A percentile compares a stretch with the other conserved stretches of the same genome.
phyloP scores from a whole-genome alignment of 2,797 vertebrate species.

The Squalus acanthias region DNA sequence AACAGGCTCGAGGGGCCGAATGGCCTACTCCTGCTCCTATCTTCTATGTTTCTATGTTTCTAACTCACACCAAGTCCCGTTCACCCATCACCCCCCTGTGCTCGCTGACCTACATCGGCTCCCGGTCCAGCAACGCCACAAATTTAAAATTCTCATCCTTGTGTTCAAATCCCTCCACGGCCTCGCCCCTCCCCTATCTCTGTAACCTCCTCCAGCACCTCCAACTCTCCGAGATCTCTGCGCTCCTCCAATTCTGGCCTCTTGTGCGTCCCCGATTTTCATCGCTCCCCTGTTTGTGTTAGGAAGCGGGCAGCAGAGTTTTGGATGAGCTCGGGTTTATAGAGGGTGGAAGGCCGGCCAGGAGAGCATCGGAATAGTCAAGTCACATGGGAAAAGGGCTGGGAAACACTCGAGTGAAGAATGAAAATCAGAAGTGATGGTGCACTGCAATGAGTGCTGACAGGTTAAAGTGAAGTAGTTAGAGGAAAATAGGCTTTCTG shows the following conservation, averaged over 20 bases:
- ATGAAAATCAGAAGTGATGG: not conserved
- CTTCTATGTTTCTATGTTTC: no score
- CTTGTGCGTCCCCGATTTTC: not conserved
- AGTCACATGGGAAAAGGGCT: not conserved
- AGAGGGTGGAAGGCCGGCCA: not conserved
- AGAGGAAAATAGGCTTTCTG: not conserved
- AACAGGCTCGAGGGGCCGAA: no score
- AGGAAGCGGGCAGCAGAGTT: not conserved
- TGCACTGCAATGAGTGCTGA: not conserved
- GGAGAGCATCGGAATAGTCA: not conserved
- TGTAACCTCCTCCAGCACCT: not conserved
- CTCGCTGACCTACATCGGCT: not conserved
- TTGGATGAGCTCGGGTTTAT: not conserved
- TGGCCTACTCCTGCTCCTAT: no score
- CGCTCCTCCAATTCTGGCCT: not conserved
- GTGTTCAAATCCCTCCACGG: not conserved
- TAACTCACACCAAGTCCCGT: not conserved
- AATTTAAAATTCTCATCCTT: not conserved
- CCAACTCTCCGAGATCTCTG: not conserved
- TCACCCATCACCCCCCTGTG: not conserved
- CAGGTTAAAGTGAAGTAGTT: not conserved
- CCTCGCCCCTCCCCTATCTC: no score
- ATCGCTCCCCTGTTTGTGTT: not conserved
- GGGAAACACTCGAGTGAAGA: not conserved
- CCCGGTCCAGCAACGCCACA: not conserved